Evolutionary conservation across 1,140 invertebrate species (phyloP).

Genomic region (Babylonia areolata): DNA sequence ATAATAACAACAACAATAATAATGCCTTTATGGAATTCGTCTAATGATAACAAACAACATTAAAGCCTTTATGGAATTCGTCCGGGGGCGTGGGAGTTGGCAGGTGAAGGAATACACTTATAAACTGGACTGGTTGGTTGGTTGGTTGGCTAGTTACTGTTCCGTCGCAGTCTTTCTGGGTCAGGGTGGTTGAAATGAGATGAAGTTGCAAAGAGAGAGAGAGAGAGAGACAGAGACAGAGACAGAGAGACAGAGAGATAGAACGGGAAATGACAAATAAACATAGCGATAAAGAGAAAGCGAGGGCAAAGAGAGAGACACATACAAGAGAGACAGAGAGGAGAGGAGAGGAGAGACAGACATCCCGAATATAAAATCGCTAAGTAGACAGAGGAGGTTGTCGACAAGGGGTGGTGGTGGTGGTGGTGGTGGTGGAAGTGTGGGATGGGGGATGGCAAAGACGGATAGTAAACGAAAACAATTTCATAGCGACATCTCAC

Average conservation of each 20-base stretch:
- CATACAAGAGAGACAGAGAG: neutral
- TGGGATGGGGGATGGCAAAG: neutral
- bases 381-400: neutral
- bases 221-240: neutral
- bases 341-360: neutral
- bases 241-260: slow-evolving; percentile 8
- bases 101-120: no score
- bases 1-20: no score
- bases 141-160: no score
- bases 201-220: neutral
- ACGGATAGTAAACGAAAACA: no score
- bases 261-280: no score
- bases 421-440: neutral
- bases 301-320: neutral
- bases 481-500: no score
- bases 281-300: neutral
- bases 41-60: no score
- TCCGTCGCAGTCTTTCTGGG: neutral
- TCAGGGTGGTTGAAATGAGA: neutral
- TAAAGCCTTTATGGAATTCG: no score
- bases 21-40: no score
- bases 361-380: neutral
- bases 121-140: no score
- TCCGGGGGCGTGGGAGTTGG: no score
- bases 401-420: neutral